Evolutionary conservation across 2,113 vertebrate species (phyloP).

Genomic region (Gymnocephalus cernua): DNA sequence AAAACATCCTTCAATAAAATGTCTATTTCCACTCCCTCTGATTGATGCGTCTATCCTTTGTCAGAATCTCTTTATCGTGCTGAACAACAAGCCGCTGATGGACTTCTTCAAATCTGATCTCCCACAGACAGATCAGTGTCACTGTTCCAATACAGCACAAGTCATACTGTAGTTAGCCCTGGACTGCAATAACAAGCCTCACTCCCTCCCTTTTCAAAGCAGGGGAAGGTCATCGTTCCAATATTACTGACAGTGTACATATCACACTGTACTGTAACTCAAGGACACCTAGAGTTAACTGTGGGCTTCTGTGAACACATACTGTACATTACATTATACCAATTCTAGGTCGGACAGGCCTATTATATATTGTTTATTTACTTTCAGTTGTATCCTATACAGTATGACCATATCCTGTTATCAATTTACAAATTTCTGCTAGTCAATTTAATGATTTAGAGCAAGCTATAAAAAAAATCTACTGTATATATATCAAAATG

Average conservation of each 20-base stretch:
- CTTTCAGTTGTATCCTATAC: neutral
- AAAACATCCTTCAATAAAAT: conserved; percentile 9
- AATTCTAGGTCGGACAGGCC: neutral
- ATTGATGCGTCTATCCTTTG: conserved; percentile 4
- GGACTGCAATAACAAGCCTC: neutral
- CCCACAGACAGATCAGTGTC: conserved; percentile 38
- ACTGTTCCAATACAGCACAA: conserved; percentile 19
- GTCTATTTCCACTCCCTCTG: neutral
- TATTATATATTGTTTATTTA: neutral
- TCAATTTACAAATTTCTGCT: neutral
- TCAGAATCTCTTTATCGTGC: neutral
- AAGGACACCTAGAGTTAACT: conserved; percentile 50
- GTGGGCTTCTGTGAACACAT: neutral
- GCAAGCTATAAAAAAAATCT: neutral
- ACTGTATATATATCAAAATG: neutral
- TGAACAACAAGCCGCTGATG: neutral
- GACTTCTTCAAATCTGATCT: conserved; percentile 32
- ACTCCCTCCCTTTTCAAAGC: conserved; percentile 5
- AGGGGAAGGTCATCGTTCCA: conserved; percentile 16
- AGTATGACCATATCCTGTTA: neutral
- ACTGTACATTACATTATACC: neutral
- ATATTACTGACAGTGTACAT: neutral
- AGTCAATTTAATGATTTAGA: neutral
- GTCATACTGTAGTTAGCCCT: neutral
- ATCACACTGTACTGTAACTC: conserved; percentile 23